Conservation (phyloP, 1,140 invertebrate species). For the Wiebesia pumilae region DNA sequence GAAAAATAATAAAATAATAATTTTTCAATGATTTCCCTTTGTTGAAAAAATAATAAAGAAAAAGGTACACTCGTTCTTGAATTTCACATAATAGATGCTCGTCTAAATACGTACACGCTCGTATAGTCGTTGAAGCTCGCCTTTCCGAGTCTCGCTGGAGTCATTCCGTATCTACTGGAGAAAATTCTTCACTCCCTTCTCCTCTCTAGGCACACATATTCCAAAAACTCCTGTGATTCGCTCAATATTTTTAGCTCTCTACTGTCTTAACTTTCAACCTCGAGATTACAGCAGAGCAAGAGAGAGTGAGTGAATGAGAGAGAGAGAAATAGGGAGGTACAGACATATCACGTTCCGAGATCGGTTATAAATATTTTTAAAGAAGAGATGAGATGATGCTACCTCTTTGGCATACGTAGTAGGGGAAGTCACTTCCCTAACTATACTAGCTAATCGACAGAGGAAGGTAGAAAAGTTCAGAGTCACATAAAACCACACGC, state of each 20-base stretch:
- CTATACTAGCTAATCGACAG: not conserved
- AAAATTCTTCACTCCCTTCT: not conserved
- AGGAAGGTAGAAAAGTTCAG: constrained; percentile 70
- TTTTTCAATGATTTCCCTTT: not conserved
- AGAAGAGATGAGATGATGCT: constrained; percentile 53
- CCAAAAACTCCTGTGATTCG: constrained; percentile 52
- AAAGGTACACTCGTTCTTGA: constrained; percentile 39
- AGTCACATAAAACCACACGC: constrained; percentile 61
- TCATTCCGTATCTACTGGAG: constrained; percentile 6
- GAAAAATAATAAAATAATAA: not conserved
- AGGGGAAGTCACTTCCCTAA: not conserved
- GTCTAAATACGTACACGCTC: constrained; percentile 38
- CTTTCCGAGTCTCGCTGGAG: constrained; percentile 39
- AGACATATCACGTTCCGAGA: constrained; percentile 62
- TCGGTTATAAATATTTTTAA: constrained; percentile 75
- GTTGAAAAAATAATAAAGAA: not conserved
- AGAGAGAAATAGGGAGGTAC: not conserved
- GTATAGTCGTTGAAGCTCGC: not conserved
- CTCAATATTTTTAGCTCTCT: constrained; percentile 62
- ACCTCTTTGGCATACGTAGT: constrained; percentile 49
- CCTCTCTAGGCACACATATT: not conserved
- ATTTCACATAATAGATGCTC: constrained; percentile 28
- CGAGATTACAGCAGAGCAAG: not conserved
- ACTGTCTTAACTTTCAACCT: constrained; percentile 33
- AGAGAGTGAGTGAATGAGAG: not conserved